These are phyloP conservation scores for Bombyx huttoni DNA, from an alignment of 2,888 invertebrate species.

Conservation along the genomic window DNA sequence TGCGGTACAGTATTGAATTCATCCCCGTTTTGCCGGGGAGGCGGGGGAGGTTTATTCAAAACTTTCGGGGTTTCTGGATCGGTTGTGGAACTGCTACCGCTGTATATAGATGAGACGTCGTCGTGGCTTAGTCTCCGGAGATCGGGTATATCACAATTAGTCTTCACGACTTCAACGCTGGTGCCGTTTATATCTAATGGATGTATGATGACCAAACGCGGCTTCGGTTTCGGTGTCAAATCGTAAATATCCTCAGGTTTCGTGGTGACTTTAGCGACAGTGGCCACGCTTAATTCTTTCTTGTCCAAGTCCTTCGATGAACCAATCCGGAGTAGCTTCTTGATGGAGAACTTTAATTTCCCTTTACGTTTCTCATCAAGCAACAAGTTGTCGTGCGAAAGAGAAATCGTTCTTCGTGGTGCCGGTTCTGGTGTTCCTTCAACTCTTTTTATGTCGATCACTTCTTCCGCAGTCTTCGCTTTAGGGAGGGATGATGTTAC, in stretches of 20 bases:
- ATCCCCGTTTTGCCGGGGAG: conserved; percentile 74
- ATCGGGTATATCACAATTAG: conserved; percentile 55
- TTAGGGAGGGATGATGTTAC: conserved; percentile 35
- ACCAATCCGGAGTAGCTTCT: conserved; percentile 86
- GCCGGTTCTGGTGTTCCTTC: conserved; percentile 75
- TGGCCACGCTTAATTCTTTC: conserved; percentile 51
- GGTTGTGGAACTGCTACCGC: conserved; percentile 47
- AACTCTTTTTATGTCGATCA: conserved; percentile 33
- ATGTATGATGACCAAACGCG: conserved; percentile 88
- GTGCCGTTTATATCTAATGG: conserved; percentile 88
- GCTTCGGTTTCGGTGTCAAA: conserved; percentile 76
- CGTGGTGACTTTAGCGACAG: conserved; percentile 58
- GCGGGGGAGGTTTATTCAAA: conserved; percentile 80
- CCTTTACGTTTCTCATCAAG: conserved; percentile 77
- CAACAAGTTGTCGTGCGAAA: conserved; percentile 82
- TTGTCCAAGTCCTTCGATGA: conserved; percentile 79
- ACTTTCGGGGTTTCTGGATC: conserved; percentile 53
- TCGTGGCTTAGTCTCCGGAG: conserved; percentile 56
- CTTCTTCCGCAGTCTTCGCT: conserved; percentile 37
- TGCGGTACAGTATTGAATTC: conserved; percentile 64
- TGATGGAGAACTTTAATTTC: conserved; percentile 82
- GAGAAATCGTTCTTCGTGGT: conserved; percentile 78
- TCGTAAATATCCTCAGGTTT: conserved; percentile 71
- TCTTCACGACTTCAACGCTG: conserved; percentile 82
- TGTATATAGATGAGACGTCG: conserved; percentile 70